These are phyloP conservation scores for Saxicola maurus DNA, from an alignment of 2,797 vertebrate species.

Conservation along the genomic window DNA sequence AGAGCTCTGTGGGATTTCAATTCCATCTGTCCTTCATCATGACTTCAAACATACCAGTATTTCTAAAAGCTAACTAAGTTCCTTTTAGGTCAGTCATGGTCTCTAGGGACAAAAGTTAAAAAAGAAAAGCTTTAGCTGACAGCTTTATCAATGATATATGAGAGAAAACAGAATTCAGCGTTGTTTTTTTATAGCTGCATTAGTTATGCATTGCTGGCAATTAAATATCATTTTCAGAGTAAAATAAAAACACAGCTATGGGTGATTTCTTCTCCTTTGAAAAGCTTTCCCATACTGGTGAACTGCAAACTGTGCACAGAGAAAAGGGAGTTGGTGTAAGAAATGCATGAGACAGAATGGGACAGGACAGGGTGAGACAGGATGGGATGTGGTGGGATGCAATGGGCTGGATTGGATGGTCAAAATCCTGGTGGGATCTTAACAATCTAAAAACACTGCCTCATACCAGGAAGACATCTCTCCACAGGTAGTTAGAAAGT, in stretches of 20 bases:
- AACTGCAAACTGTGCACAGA: not conserved
- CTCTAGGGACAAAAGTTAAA: not conserved
- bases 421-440: not conserved
- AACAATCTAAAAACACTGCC: not conserved
- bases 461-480: not conserved
- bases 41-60: not conserved
- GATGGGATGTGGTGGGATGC: not conserved
- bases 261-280: not conserved
- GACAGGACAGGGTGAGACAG: not conserved
- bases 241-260: not conserved
- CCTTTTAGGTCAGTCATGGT: conserved; percentile 1
- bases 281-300: not conserved
- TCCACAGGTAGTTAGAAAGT: not conserved
- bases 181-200: conserved; percentile 3
- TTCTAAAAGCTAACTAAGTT: conserved; percentile 6
- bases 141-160: not conserved
- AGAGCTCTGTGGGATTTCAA: not conserved
- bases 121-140: not conserved
- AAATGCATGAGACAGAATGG: not conserved
- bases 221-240: not conserved
- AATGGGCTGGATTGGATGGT: not conserved
- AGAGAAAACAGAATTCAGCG: not conserved
- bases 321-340: not conserved
- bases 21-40: not conserved
- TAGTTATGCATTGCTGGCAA: not conserved